These are phyloP conservation scores for Iselma pallidipennis DNA, from an alignment of 2,888 invertebrate species.

Conservation along the genomic window DNA sequence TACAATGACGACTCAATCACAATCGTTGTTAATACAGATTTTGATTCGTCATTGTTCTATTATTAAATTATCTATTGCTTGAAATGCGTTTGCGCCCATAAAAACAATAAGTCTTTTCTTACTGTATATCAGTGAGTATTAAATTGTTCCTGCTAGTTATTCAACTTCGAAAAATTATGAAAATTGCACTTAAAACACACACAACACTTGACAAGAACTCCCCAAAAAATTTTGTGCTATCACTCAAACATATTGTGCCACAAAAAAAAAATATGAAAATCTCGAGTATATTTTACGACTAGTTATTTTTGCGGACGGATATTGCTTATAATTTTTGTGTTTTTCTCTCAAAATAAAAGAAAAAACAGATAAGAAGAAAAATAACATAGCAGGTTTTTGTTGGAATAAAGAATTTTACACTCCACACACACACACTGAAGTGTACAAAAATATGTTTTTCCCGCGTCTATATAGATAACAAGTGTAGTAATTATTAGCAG, in stretches of 20 bases:
- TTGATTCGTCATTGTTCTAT: too few species aligned
- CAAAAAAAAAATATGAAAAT: neutral
- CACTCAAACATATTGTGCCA: neutral
- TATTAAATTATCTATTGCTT: conserved; percentile 31
- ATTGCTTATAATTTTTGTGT: neutral
- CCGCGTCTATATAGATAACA: conserved; percentile 17
- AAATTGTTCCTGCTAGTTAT: conserved; percentile 8
- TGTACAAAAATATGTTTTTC: conserved; percentile 23
- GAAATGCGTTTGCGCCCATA: conserved; percentile 16
- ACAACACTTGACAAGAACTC: neutral
- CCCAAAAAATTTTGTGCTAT: neutral
- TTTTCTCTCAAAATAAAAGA: neutral
- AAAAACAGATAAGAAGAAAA: conserved; percentile 1
- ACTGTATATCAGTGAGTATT: conserved; percentile 32
- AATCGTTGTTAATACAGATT: conserved; percentile 15
- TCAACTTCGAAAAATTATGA: neutral
- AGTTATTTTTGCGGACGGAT: conserved; percentile 15
- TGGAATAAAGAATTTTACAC: neutral
- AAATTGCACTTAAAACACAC: neutral
- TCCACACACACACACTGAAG: conserved; percentile 21
- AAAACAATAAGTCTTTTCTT: conserved; percentile 23
- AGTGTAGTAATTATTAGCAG: conserved; percentile 18
- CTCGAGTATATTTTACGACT: neutral
- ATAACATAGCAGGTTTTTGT: conserved; percentile 11
- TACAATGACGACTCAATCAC: conserved; percentile 8